A percentile compares a stretch with the other conserved stretches of the same genome.
phyloP scores from a whole-genome alignment of 2,888 invertebrate species.

The Cephus pygmeus region DNA sequence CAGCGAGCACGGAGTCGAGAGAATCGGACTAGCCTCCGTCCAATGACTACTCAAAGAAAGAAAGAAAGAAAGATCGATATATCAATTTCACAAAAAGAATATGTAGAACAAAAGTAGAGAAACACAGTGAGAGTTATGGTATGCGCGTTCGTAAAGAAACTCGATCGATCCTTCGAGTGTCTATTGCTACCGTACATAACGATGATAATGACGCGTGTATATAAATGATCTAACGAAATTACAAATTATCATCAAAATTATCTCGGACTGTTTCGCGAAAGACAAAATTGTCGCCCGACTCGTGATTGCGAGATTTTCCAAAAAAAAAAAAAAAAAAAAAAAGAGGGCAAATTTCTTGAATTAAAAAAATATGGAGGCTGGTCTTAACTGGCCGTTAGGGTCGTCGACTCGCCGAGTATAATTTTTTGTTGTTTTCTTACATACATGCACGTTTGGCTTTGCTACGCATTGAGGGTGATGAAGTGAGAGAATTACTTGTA shows the following conservation, averaged over 20 bases:
- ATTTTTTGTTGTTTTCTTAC: not conserved
- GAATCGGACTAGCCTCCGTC: slow-evolving; percentile 44
- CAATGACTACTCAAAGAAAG: not conserved
- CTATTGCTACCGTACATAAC: no score
- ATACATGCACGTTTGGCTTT: slow-evolving; percentile 56
- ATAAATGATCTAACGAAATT: not conserved
- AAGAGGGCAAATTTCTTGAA: not conserved
- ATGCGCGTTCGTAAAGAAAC: not conserved
- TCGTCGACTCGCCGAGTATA: slow-evolving; percentile 52
- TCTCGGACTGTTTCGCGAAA: not conserved
- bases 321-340: not conserved
- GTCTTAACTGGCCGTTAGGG: slow-evolving; percentile 36
- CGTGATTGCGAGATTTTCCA: not conserved
- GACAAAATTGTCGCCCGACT: not conserved
- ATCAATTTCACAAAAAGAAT: not conserved
- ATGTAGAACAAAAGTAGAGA: not conserved
- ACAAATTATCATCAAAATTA: not conserved
- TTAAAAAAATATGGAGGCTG: slow-evolving; percentile 34
- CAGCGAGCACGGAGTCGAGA: slow-evolving; percentile 68
- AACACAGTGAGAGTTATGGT: not conserved
- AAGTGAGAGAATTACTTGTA: slow-evolving; percentile 32
- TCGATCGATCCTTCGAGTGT: slow-evolving; percentile 3
- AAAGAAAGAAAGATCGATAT: not conserved
- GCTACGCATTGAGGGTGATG: slow-evolving; percentile 50
- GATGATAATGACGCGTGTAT: no score